phyloP scores from a whole-genome alignment of 2,797 vertebrate genomes.

The Sebastes wilsoni region DNA sequence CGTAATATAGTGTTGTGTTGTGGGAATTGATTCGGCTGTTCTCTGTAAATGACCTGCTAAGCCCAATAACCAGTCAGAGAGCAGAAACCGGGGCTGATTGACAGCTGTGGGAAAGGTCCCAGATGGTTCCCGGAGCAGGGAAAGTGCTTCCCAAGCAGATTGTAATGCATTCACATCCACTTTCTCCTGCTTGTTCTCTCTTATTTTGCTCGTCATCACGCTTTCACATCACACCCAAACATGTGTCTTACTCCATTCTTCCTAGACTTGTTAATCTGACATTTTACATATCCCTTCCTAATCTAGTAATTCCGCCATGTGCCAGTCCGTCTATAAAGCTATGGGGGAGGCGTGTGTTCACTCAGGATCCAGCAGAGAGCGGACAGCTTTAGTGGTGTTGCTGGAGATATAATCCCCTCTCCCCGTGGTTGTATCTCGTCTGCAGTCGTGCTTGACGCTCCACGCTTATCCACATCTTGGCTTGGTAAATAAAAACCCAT shows the following conservation, averaged over 20 bases:
- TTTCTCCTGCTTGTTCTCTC: not conserved
- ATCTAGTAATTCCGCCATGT: constrained; percentile 12
- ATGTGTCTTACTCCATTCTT: not conserved
- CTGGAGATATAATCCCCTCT: constrained; percentile 46
- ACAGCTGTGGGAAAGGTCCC: constrained; percentile 42
- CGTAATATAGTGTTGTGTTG: not conserved
- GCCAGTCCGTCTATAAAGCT: constrained; percentile 10
- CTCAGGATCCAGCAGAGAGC: constrained; percentile 27
- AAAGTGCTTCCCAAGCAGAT: constrained; percentile 4
- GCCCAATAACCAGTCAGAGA: constrained; percentile 23
- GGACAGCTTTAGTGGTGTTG: constrained; percentile 43
- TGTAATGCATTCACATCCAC: not conserved
- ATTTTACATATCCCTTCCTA: not conserved
- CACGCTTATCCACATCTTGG: constrained; percentile 33
- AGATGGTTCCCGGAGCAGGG: constrained; percentile 7
- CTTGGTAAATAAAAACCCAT: constrained; percentile 35
- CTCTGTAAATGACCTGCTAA: constrained; percentile 42
- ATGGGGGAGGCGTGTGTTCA: constrained; percentile 8
- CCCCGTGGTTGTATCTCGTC: constrained; percentile 17
- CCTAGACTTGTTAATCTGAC: constrained; percentile 25
- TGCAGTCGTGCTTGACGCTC: not conserved
- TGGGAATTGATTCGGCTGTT: constrained; percentile 17
- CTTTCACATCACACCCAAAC: not conserved
- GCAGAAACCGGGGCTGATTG: constrained; percentile 37
- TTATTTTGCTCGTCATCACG: not conserved